phyloP scores from a whole-genome alignment of 2,797 vertebrate genomes.

The Eremophila alpestris region DNA sequence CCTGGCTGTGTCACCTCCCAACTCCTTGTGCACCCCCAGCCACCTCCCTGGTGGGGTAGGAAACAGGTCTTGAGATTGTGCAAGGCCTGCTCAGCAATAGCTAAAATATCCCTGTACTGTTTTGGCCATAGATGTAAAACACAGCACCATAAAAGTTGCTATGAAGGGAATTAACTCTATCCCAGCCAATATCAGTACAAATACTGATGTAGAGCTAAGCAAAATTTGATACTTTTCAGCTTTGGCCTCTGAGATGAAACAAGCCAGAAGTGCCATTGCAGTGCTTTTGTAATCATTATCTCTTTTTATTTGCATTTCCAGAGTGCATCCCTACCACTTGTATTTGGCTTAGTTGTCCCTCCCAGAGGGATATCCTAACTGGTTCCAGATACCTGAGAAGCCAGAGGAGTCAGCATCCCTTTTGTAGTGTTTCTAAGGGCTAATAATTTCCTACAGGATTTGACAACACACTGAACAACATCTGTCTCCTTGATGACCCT shows the following conservation, averaged over 20 bases:
- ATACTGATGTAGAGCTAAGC: not conserved
- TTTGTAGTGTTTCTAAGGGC: not conserved
- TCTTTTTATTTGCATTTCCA: not conserved
- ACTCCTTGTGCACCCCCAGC: not conserved
- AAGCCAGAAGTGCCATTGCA: not conserved
- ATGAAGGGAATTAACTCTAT: not conserved
- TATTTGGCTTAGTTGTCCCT: not conserved
- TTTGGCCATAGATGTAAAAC: not conserved
- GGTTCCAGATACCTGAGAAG: not conserved
- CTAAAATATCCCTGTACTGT: not conserved
- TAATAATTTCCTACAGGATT: not conserved
- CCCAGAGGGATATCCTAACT: not conserved
- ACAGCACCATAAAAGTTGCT: not conserved
- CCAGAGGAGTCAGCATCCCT: not conserved
- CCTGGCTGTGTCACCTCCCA: rapidly evolving
- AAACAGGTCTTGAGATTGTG: not conserved
- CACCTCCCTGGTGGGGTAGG: rapidly evolving
- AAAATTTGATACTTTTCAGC: not conserved
- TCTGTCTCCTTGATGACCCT: not conserved
- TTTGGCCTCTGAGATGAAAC: not conserved
- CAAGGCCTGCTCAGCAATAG: not conserved
- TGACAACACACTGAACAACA: not conserved
- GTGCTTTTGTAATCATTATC: not conserved
- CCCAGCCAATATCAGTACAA: not conserved
- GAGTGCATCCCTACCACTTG: not conserved